These are phyloP conservation scores for Gouania willdenowi DNA, from an alignment of 2,797 vertebrate species.

Conservation along the genomic window DNA sequence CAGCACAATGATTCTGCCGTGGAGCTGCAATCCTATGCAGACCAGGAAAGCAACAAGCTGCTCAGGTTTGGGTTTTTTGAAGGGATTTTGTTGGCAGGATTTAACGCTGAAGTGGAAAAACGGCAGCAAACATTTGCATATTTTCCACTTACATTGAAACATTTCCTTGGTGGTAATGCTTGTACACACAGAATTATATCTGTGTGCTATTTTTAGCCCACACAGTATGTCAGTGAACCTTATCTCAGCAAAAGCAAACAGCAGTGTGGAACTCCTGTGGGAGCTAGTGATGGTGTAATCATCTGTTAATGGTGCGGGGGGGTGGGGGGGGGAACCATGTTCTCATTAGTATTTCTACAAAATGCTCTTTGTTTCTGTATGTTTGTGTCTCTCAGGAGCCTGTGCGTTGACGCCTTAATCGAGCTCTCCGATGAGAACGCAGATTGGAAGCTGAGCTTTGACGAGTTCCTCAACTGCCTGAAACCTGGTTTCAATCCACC, in stretches of 20 bases:
- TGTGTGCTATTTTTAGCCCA: conserved; percentile 41
- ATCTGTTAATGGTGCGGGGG: no score
- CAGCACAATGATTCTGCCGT: conserved; percentile 91
- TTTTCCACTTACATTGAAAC: neutral
- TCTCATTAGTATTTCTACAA: no score
- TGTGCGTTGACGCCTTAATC: conserved; percentile 95
- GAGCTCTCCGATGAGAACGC: conserved; percentile 98
- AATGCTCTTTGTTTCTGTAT: no score
- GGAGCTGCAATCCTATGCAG: conserved; percentile 87
- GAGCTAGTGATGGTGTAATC: conserved; percentile 2
- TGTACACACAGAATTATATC: conserved; percentile 2
- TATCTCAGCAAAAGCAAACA: conserved; percentile 17
- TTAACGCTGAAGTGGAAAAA: no score
- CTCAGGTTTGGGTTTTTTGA: conserved; percentile 78
- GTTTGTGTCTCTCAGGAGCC: conserved; percentile 78
- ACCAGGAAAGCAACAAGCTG: conserved; percentile 94
- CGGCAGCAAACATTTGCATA: no score
- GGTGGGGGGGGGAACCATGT: conserved; percentile 1
- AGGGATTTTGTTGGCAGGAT: neutral
- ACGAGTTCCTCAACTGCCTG: conserved; percentile 96
- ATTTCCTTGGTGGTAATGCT: conserved; percentile 1
- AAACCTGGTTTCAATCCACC: conserved; percentile 93
- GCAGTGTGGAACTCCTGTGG: conserved; percentile 19
- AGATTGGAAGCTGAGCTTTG: conserved; percentile 98
- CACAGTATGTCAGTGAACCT: conserved; percentile 11